Evolutionary conservation across 2,797 vertebrate species (phyloP), one percentile per base, ranked within the genome.

Genomic region (Ambastaia sidthimunki): DNA sequence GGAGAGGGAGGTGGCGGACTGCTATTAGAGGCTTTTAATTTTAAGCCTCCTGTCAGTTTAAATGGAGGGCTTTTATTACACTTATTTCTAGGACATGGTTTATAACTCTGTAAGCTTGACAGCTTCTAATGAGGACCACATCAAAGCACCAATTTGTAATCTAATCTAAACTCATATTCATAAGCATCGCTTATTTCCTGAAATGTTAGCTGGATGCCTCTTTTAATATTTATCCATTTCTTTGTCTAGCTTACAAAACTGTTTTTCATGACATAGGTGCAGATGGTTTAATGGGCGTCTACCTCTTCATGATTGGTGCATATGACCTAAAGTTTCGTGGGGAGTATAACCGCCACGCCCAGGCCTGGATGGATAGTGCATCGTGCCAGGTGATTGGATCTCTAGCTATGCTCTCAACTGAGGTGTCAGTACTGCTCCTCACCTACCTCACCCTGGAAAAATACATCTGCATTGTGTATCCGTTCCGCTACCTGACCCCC

Each of bases 401-500:
- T 11, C 84, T 99, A 90, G 97, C 98, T 87, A 95, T 99, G 94
- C 90, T 99, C 67, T 99, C 97, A 90, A 99, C 98, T 0, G 98
- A 99, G 90, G 97, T 99, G 6, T 98, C 97, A 0, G 97, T 99
- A 73, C 93, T 99, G 78, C 95, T 99, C 65, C 93, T 99, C 85
- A 98, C 97, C 16, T 98, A 98, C 83, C 94, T 99, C 87, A 98
- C 97, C 62, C 82, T 99, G 93, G 97, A 99, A 92, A 99, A 99
- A 87, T 99, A 97, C 89, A 96, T 99, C 92, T 97, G 96, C 91
- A 97, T 98, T 67, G 97, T 99, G 72, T 99, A 98, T 89, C 98
- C 97, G 13, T 98, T 99, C 90, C 94, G 92, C 83, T 97, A 94
- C 91, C 86, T 98, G 86, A 97, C 96, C 18, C 97, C 96, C 0